Conservation (phyloP, 2,797 vertebrate species). For the Anguilla obscura region DNA sequence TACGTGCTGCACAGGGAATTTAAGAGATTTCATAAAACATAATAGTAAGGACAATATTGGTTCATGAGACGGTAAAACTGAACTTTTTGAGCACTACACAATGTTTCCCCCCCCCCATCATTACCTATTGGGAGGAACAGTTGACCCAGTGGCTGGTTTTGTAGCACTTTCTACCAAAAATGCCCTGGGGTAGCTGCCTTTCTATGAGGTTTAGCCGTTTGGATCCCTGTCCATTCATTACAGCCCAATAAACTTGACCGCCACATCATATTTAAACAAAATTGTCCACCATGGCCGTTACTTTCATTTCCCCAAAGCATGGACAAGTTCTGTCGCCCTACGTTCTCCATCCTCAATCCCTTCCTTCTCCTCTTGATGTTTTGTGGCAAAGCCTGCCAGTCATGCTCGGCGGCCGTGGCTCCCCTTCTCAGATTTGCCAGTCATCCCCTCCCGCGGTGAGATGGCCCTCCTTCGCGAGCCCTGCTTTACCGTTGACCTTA, state of each 20-base stretch:
- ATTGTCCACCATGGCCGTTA: neutral
- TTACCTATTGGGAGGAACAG: neutral
- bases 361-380: neutral
- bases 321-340: too few species aligned
- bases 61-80: neutral
- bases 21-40: constrained; percentile 6
- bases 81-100: neutral
- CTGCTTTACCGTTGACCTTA: neutral
- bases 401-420: neutral
- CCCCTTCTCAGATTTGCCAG: neutral
- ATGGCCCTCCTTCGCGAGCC: neutral
- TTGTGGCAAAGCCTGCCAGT: neutral
- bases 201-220: neutral
- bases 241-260: neutral
- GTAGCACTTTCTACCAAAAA: neutral
- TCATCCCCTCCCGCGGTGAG: neutral
- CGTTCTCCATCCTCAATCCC: neutral
- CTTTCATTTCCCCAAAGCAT: neutral
- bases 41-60: neutral
- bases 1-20: neutral
- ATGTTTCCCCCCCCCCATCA: too few species aligned
- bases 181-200: neutral
- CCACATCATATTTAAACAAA: neutral
- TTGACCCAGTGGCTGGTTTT: neutral
- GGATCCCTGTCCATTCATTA: neutral